Base-by-base conservation (phyloP, 2,888 invertebrate species). In the Mesorhabditis sp. region DNA sequence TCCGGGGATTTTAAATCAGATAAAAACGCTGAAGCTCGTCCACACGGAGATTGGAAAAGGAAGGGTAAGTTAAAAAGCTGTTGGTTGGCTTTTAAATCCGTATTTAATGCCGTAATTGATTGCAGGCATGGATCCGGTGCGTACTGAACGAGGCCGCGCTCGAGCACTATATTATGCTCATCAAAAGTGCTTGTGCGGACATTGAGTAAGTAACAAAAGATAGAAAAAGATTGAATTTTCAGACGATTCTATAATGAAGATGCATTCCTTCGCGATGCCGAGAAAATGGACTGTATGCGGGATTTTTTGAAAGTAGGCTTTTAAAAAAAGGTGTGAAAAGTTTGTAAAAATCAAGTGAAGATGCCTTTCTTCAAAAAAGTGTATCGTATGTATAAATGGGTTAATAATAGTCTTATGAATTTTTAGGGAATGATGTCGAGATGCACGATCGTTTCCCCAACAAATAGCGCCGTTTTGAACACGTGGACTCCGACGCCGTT, bases 121-220 rank as follows among this genome's bases (percentile, higher is more conserved):
- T 71, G 10, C 68, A 87, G 87, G 87, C 87, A 0, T 88, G 88
- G 88, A 81, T 88, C n/a, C 81, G 88, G 44, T 78, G 88, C 67
- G 86, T 87, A 4, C 74, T 88, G 28, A 88, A 87, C 78, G 88
- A 88, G 75, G 84, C 86, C 5, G 75, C 87, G 4, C 82, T 88
- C 72, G 86, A 86, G 72, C 87, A 87, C 72, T 88, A 88, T 74
- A 74, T 88, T 4, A 82, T 85, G 70, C 83, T 87, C 10, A 83
- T 88, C 75, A 71, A 85, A 4, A 79, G 83, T 5, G 88, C 88
- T 72, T 75, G 72, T 5, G 80, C 76, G 67, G 84, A 86, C 4
- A 77, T 87, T 65, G 78, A 80, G 87, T 86, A 78, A 58, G 67
- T 66, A 66, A 65, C 43, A 65, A 65, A 43, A 65, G 43, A 65